Conservation (phyloP, 37 sponge, comb jelly and placozoan genomes). For the Bolinopsis microptera region DNA sequence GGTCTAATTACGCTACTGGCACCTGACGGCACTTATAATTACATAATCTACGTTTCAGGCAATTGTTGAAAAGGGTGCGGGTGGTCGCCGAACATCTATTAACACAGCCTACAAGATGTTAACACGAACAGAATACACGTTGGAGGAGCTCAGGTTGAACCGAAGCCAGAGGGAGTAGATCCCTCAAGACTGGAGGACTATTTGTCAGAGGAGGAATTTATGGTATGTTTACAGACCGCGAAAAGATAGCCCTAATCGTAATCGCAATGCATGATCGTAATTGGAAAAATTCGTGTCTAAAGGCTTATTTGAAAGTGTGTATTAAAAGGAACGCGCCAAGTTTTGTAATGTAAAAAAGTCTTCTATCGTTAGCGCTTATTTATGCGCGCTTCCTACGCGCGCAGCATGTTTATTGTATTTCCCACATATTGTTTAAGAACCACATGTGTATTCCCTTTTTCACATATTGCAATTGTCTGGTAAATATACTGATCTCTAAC, state of each 20-base stretch:
- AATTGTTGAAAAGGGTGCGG: not conserved
- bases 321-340: slow-evolving; percentile 30
- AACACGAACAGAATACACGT: slow-evolving; percentile 69
- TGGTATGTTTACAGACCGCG: slow-evolving; percentile 73
- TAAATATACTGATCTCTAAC: no score
- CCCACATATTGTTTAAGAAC: no score
- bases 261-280: no score
- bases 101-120: slow-evolving; percentile 52
- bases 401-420: no score
- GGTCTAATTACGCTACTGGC: no score
- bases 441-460: no score
- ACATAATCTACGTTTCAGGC: not conserved
- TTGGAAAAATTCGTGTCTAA: no score
- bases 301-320: no score
- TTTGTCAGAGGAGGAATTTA: slow-evolving; percentile 85
- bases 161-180: slow-evolving; percentile 89
- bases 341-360: not conserved
- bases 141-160: slow-evolving; percentile 75
- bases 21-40: not conserved
- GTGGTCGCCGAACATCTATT: slow-evolving; percentile 46
- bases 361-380: not conserved
- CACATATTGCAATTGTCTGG: no score
- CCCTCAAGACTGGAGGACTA: slow-evolving; percentile 83
- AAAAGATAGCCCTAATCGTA: not conserved
- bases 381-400: not conserved